phyloP scores from a whole-genome alignment of 2,113 vertebrate species.

The Ptyas mucosa region DNA sequence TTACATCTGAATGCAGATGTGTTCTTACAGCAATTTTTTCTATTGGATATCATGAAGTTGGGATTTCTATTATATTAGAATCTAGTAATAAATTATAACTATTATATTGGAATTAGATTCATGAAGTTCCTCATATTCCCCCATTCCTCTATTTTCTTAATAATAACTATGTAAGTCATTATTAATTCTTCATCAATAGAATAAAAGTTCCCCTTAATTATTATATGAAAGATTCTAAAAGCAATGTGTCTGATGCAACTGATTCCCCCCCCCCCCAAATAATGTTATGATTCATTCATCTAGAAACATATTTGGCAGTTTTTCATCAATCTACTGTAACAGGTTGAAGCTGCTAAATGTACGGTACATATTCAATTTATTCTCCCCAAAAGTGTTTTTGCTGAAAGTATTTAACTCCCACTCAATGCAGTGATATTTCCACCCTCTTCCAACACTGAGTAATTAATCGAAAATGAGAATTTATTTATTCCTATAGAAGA shows the following conservation, averaged over 20 bases:
- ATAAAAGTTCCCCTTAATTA: conserved; percentile 42
- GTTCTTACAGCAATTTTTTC: conserved; percentile 40
- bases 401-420: conserved; percentile 45
- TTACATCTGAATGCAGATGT: conserved; percentile 14
- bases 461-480: background rate
- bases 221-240: conserved; percentile 63
- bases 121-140: conserved; percentile 12
- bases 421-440: conserved; percentile 5
- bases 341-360: conserved; percentile 41
- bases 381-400: conserved; percentile 39
- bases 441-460: conserved; percentile 1
- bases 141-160: conserved; percentile 25
- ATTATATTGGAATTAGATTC: background rate
- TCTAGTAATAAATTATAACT: background rate
- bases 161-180: conserved; percentile 25
- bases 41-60: conserved; percentile 36
- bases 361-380: conserved; percentile 40
- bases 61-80: background rate
- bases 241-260: conserved; percentile 62
- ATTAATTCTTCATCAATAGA: conserved; percentile 53
- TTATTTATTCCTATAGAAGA: background rate
- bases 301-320: conserved; percentile 61
- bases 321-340: conserved; percentile 51
- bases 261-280: too few species aligned
- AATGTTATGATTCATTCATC: conserved; percentile 68